Evolutionary conservation across 2,888 invertebrate genomes (phyloP).

Genomic region (Caenorhabditis becei): DNA sequence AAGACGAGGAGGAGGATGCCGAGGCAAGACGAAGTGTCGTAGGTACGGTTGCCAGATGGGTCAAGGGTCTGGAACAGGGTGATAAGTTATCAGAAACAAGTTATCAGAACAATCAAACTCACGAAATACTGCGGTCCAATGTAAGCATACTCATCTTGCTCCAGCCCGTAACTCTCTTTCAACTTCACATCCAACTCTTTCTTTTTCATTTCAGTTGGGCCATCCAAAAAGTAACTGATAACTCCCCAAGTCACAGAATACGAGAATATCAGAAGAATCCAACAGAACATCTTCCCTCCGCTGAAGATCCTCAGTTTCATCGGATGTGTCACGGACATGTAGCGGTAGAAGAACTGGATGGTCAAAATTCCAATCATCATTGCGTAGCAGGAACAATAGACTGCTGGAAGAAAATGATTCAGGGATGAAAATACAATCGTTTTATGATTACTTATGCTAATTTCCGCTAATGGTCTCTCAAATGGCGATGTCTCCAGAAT

Average conservation of each 20-base stretch:
- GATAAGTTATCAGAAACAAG: not conserved
- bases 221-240: slow-evolving; percentile 39
- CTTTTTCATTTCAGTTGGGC: slow-evolving; percentile 20
- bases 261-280: not conserved
- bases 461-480: not conserved
- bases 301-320: slow-evolving; percentile 12
- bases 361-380: slow-evolving; percentile 35
- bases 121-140: slow-evolving; percentile 39
- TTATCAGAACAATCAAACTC: not conserved
- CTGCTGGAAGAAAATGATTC: slow-evolving; percentile 20
- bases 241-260: slow-evolving; percentile 24
- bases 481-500: slow-evolving; percentile 6
- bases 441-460: slow-evolving; percentile 5
- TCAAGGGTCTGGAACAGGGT: not conserved
- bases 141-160: slow-evolving; percentile 3
- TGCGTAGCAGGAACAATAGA: slow-evolving; percentile 53
- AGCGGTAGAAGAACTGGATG: slow-evolving; percentile 51
- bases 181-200: slow-evolving; percentile 12
- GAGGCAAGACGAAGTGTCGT: slow-evolving; percentile 17
- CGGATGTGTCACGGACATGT: slow-evolving; percentile 31
- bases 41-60: not conserved
- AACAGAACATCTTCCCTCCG: slow-evolving; percentile 5
- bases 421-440: not conserved
- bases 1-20: slow-evolving; percentile 21
- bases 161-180: slow-evolving; percentile 9